Evolutionary conservation across 2,113 vertebrate genomes (phyloP).

Genomic region (Psilopogon haemacephalus): DNA sequence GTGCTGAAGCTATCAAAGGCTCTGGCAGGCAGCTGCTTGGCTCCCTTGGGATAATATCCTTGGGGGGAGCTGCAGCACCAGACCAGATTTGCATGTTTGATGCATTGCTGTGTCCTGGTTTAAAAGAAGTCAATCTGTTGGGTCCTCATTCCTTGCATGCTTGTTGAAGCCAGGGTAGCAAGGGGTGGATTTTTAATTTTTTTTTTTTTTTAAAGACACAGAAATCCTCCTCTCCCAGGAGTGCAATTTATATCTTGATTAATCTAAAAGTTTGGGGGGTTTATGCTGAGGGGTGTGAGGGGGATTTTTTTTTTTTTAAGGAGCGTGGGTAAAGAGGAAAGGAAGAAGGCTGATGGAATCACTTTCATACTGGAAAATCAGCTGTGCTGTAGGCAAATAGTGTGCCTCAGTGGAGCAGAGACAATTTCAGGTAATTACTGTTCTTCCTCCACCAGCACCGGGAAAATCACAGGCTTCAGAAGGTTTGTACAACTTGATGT

Average conservation of each 20-base stretch:
- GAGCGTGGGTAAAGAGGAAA: neutral
- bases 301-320: neutral
- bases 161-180: neutral
- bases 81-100: constrained; percentile 51
- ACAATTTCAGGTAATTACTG: constrained; percentile 66
- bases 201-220: neutral
- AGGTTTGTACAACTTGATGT: constrained; percentile 31
- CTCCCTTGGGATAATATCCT: constrained; percentile 33
- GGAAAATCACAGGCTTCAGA: constrained; percentile 18
- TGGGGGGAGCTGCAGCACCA: constrained; percentile 10
- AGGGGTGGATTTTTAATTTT: neutral
- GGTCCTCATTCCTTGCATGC: neutral
- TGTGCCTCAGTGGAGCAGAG: constrained; percentile 53
- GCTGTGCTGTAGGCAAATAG: constrained; percentile 47
- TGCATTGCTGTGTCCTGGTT: constrained; percentile 26
- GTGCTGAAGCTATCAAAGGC: constrained; percentile 24
- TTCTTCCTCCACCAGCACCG: constrained; percentile 28
- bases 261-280: neutral
- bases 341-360: neutral
- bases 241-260: constrained; percentile 8
- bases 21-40: neutral
- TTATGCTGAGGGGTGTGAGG: neutral
- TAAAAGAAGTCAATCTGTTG: neutral
- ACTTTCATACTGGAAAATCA: neutral
- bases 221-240: neutral